phyloP scores from a whole-genome alignment of 2,888 invertebrate species.

The Heliconius cydno region DNA sequence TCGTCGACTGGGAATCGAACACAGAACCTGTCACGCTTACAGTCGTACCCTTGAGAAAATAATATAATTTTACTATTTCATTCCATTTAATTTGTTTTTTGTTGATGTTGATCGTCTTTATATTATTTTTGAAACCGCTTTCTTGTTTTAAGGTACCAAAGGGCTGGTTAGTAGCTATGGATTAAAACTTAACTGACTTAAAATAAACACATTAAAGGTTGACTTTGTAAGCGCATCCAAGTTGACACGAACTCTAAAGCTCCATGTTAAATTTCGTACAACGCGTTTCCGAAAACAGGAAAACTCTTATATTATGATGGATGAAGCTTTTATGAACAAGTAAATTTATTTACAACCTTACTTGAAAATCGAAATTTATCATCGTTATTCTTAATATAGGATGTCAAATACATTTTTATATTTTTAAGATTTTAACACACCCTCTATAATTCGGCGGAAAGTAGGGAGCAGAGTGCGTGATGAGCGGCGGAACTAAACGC shows the following conservation, averaged over 20 bases:
- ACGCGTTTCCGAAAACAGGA: neutral
- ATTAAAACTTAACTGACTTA: neutral
- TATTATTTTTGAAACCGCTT: too few relatives aligned
- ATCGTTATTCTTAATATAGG: neutral
- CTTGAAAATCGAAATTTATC: neutral
- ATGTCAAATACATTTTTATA: neutral
- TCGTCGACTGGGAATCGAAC: too few relatives aligned
- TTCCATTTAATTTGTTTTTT: too few relatives aligned
- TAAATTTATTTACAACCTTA: neutral
- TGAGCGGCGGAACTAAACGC: too few relatives aligned
- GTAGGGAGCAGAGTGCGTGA: too few relatives aligned
- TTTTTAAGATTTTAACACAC: neutral
- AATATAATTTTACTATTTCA: too few relatives aligned
- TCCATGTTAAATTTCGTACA: neutral
- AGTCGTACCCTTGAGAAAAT: too few relatives aligned
- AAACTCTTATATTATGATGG: conserved; percentile 4
- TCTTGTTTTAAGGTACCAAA: neutral
- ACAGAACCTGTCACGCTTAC: too few relatives aligned
- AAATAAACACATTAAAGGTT: neutral
- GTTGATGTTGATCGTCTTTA: too few relatives aligned
- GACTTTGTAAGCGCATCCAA: neutral
- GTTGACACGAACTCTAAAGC: neutral
- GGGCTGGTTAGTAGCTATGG: neutral
- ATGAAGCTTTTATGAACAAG: conserved; percentile 5
- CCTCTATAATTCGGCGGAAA: too few relatives aligned